These are phyloP conservation scores for Hydractinia echinata DNA, from an alignment of 30 jellyfish, hydroid and myxozoan genomes.

Conservation along the genomic window DNA sequence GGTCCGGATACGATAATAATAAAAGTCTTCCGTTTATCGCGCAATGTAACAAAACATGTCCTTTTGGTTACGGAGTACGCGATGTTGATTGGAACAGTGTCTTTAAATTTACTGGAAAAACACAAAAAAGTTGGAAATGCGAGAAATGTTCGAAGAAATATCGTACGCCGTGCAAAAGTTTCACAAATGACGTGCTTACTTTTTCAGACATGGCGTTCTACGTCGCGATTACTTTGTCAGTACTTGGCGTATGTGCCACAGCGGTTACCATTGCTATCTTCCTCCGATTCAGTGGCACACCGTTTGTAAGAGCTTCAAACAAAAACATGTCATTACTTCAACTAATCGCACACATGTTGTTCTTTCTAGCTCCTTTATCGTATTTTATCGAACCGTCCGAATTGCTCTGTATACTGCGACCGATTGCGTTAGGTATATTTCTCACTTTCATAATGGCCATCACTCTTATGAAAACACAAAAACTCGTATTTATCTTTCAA, in stretches of 20 bases:
- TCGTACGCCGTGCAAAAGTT: not conserved
- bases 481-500: constrained; percentile 39
- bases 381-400: constrained; percentile 30
- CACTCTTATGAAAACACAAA: constrained; percentile 34
- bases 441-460: constrained; percentile 30
- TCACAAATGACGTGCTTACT: constrained; percentile 13
- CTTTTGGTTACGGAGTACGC: too few species aligned
- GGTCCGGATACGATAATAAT: too few species aligned
- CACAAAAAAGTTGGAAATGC: too few species aligned
- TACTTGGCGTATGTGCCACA: constrained; percentile 2
- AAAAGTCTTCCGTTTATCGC: too few species aligned
- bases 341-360: constrained; percentile 11
- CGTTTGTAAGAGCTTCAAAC: constrained; percentile 28
- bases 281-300: constrained; percentile 16
- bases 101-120: too few species aligned
- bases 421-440: constrained; percentile 21
- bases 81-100: too few species aligned
- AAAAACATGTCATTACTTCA: constrained; percentile 19
- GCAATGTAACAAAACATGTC: too few species aligned
- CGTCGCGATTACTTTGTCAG: not conserved
- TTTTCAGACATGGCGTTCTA: not conserved
- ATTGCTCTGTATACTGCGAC: constrained; percentile 8
- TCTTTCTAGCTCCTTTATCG: constrained; percentile 22
- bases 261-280: not conserved
- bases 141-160: too few species aligned